Percentiles rank a stretch among this genome's conserved stretches.
Conservation (phyloP, 2,888 invertebrate species). For the Eudasyphora cyanicolor region DNA sequence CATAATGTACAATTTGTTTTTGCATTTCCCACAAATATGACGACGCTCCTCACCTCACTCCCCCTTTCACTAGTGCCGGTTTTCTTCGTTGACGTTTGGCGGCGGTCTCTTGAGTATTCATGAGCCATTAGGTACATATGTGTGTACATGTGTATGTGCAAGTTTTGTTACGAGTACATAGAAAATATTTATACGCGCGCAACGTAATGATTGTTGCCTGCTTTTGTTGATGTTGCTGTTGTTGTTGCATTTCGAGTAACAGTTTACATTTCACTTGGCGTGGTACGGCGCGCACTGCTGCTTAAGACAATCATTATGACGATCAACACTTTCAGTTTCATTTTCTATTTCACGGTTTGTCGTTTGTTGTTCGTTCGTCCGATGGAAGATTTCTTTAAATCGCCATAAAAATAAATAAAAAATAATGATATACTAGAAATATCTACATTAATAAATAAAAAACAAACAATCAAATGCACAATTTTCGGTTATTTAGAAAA, state of each 20-base stretch:
- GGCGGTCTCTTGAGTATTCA: not conserved
- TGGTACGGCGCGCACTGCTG: constrained; percentile 17
- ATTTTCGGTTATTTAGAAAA: constrained; percentile 10
- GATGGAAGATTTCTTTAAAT: constrained; percentile 38
- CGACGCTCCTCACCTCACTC: too few relatives aligned
- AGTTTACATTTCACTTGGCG: constrained; percentile 36
- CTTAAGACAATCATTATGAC: constrained; percentile 53
- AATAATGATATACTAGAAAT: not conserved
- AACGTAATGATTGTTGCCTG: not conserved
- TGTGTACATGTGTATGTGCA: not conserved
- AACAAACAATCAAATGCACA: not conserved
- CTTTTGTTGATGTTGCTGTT: not conserved
- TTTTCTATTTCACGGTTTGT: constrained; percentile 71
- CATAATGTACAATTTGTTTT: constrained; percentile 41
- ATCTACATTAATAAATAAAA: too few relatives aligned
- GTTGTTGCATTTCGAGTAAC: constrained; percentile 29
- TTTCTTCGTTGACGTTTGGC: constrained; percentile 27
- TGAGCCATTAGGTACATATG: not conserved
- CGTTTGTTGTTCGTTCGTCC: constrained; percentile 37
- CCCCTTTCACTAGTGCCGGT: constrained; percentile 47
- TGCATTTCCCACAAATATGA: constrained; percentile 60
- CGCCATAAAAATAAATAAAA: constrained; percentile 19
- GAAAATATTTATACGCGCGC: too few relatives aligned
- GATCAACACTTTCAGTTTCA: constrained; percentile 74
- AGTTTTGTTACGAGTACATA: not conserved